Evolutionary conservation across 2,113 vertebrate species (phyloP), one percentile per base, ranked within the genome.

Genomic region (Gymnobelideus leadbeateri): DNA sequence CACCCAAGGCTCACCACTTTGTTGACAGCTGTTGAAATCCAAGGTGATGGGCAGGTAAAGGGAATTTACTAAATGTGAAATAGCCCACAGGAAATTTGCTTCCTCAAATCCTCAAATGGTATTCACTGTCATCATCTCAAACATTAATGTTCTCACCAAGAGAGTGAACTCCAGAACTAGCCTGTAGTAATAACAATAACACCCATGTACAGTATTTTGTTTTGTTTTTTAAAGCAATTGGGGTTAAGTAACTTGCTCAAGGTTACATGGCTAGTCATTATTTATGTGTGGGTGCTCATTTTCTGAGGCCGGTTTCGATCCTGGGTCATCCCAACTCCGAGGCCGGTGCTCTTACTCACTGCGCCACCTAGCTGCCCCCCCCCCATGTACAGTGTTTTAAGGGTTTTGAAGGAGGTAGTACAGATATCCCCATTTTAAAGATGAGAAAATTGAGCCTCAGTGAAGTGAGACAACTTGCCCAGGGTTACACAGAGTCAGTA

Each of bases 401-500:
- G 37, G 37, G 4, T 68, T 68, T 16, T 5, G 31, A 37, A 68
- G 37, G 26, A 31, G 46, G 50, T 31, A 94, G 89, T 37, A 96
- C 47, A 94, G 51, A 92, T 91, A 51, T 89, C 0, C 16, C 37
- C 52, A 92, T 52, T 91, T 95, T 43, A 92, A 3, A 92, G 68
- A 55, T 25, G 24, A 37, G 53, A 49, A 49, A 49, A 49, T 49
- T 49, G 47, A 49, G 47, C 47, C 47, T 49, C 47, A 49, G 47
- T 49, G 47, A 49, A 49, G 47, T 49, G 47, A 49, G 47, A 49
- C 47, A 49, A 49, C 47, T 49, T 49, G 47, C 47, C 91, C 91
- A 90, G 6, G 95, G 77, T 95, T 21, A 92, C 94, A 96, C 26
- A 92, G 95, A 61, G 89, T 31, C 51, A 24, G 31, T 52, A 26